Evolutionary conservation across 2,888 invertebrate genomes (phyloP).

Genomic region (Idaea straminata): DNA sequence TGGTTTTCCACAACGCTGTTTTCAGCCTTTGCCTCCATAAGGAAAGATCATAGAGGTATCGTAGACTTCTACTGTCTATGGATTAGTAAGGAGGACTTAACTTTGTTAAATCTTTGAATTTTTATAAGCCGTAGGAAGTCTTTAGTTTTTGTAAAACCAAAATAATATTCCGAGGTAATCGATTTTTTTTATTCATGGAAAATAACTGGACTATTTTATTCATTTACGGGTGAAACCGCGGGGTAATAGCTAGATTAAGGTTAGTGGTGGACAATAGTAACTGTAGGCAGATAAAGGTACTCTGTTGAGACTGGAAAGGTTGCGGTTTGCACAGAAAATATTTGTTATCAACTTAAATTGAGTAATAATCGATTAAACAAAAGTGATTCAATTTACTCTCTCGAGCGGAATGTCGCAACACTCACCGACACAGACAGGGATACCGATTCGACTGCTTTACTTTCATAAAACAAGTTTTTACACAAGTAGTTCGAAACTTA

Average conservation of each 20-base stretch:
- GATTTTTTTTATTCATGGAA: no score
- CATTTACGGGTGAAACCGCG: not conserved
- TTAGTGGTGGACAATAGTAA: not conserved
- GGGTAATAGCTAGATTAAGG: not conserved
- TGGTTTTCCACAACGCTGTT: no score
- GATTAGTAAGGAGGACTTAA: no score
- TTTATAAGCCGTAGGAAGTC: no score
- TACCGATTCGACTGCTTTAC: slow-evolving; percentile 43
- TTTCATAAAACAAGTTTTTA: slow-evolving; percentile 65
- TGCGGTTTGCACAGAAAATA: not conserved
- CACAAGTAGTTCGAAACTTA: slow-evolving; percentile 35
- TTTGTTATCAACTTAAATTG: slow-evolving; percentile 18
- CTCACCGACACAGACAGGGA: slow-evolving; percentile 31
- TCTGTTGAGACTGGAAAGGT: not conserved
- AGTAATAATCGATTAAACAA: slow-evolving; percentile 32
- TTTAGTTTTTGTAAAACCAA: no score
- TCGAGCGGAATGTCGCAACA: slow-evolving; percentile 60
- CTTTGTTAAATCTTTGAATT: no score
- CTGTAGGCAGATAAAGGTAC: no score
- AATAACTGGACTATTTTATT: no score
- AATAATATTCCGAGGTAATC: no score
- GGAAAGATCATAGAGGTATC: no score
- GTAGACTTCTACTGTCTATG: no score
- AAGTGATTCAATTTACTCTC: slow-evolving; percentile 46
- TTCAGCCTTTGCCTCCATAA: no score